Conservation (phyloP, 1,140 invertebrate genomes). For the Venturia canescens region DNA sequence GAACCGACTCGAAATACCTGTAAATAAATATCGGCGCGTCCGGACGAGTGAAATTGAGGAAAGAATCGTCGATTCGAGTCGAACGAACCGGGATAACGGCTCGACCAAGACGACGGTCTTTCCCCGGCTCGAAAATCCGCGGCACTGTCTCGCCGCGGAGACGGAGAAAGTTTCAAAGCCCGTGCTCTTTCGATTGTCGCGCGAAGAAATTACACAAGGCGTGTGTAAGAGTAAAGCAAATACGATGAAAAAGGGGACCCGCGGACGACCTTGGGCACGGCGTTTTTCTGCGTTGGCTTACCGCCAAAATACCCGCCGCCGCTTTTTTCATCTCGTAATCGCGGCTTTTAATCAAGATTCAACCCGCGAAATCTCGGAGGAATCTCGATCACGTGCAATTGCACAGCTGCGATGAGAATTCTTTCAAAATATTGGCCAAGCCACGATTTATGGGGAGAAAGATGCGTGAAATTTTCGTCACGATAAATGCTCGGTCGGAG, state of each 20-base stretch:
- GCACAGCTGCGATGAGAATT: too few species aligned
- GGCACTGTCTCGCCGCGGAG: background rate
- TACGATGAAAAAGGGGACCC: background rate
- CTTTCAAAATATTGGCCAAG: too few species aligned
- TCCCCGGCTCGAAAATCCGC: background rate
- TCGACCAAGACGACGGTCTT: constrained; percentile 8
- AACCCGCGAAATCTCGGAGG: background rate
- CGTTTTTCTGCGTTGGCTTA: constrained; percentile 28
- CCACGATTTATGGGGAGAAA: too few species aligned
- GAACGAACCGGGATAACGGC: background rate
- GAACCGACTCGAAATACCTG: too few species aligned
- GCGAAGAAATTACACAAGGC: constrained; percentile 34
- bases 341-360: constrained; percentile 2
- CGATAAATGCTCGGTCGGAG: too few species aligned
- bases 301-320: constrained; percentile 34
- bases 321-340: constrained; percentile 12
- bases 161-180: constrained; percentile 30
- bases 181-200: constrained; percentile 6
- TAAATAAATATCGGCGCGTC: too few species aligned
- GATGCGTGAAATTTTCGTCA: too few species aligned
- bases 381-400: too few species aligned
- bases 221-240: background rate
- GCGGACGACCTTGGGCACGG: constrained; percentile 15
- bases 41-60: too few species aligned
- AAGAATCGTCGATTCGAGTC: constrained; percentile 30